A percentile compares a stretch with the other conserved stretches of the same genome.
Evolutionary conservation across 2,113 vertebrate species (phyloP).

Genomic region (Mirounga angustirostris): DNA sequence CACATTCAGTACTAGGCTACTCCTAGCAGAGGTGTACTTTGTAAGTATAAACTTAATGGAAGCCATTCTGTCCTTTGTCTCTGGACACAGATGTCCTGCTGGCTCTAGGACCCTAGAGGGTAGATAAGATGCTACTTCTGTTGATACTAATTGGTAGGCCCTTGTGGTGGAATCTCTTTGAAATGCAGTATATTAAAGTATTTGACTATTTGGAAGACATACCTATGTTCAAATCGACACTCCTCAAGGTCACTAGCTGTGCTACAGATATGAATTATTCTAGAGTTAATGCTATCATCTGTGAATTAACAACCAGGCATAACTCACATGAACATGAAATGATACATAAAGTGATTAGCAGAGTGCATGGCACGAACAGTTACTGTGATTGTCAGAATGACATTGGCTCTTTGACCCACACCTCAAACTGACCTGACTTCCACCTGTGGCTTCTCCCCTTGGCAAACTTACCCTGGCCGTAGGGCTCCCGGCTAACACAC

Average conservation of each 20-base stretch:
- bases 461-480: neutral
- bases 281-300: too few relatives aligned
- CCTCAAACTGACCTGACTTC: neutral
- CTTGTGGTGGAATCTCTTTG: neutral
- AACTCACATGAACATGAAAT: neutral
- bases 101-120: accelerated
- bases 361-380: neutral
- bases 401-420: neutral
- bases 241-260: too few relatives aligned
- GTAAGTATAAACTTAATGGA: too few relatives aligned
- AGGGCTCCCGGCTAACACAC: too few relatives aligned
- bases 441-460: neutral
- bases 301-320: neutral
- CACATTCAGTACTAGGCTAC: accelerated
- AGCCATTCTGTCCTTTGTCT: neutral
- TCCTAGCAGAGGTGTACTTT: neutral
- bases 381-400: neutral
- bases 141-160: neutral
- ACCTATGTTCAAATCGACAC: neutral
- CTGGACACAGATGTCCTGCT: neutral
- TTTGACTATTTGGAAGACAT: too few relatives aligned
- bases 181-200: neutral
- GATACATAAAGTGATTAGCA: too few relatives aligned
- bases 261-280: neutral
- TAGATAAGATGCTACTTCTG: neutral